Conservation (phyloP, 2,113 vertebrate species). For the Apus apus region DNA sequence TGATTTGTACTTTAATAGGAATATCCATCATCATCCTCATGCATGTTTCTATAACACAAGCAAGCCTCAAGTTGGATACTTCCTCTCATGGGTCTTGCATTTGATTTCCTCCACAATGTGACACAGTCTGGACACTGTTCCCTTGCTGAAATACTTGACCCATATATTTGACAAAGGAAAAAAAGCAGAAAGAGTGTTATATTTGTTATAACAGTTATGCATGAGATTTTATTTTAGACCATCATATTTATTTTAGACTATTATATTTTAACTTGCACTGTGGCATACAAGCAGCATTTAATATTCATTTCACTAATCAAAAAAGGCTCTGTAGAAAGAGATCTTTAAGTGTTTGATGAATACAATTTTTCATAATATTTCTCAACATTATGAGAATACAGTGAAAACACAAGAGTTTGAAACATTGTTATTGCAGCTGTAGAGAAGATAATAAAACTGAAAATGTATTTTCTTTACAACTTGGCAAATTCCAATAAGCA, state of each 20-base stretch:
- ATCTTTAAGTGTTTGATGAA: not conserved
- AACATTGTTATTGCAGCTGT: not conserved
- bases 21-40: not conserved
- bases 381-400: not conserved
- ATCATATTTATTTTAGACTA: not conserved
- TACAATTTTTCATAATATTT: not conserved
- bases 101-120: not conserved
- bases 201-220: not conserved
- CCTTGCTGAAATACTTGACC: not conserved
- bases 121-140: not conserved
- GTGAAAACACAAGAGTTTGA: not conserved
- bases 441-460: not conserved
- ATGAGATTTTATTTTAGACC: not conserved
- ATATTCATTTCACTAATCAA: not conserved
- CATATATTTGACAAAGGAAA: not conserved
- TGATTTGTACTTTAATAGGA: not conserved
- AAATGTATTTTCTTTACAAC: not conserved
- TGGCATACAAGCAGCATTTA: not conserved
- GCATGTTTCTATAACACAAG: not conserved
- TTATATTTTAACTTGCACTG: not conserved
- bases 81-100: not conserved
- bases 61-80: not conserved
- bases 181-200: not conserved
- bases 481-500: not conserved
- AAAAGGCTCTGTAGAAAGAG: not conserved